Base-by-base conservation (phyloP, 2,113 vertebrate genomes). In the Cranoglanis bouderius region DNA sequence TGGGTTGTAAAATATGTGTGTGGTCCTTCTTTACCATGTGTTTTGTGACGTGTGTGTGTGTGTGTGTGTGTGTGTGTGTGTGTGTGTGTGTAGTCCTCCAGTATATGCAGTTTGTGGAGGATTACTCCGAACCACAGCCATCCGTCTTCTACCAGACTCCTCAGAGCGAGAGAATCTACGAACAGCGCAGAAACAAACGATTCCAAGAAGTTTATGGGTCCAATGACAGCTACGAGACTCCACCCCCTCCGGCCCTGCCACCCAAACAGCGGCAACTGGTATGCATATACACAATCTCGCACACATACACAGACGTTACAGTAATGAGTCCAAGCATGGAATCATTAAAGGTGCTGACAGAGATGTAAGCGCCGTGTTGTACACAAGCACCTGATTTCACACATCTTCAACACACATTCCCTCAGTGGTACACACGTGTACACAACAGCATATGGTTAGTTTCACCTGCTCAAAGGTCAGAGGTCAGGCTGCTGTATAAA, bases 101-200 rank as follows among this genome's bases (percentile, higher is more conserved):
- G 18, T 99, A 99, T 90, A 99, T 99, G 98, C 98, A 98, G 95
- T 98, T 99, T 88, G 96, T 99, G 13, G 98, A 99, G 90, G 98
- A 99, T 94, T 99, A 99, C 95, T 99, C 98, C 0, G 98, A 99
- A 92, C 98, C 98, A 0, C 98, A 99, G 96, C 98, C 98, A 0
- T 98, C 97, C 43, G 91, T 99, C 91, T 99, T 99, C 96, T 99
- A 99, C 95, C 98, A 98, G 95, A 98, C 96, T 32, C 98, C 98
- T 0, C 98, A 99, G 95, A 99, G 96, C 0, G 98, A 99, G 89
- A 97, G 98, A 95, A 97, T 99, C 94, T 99, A 99, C 92, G 97
- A 98, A 94, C 96, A 98, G 96, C 97, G 98, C 91, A 98, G 90
- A 51, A 91, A 99, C 94, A 98, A 96, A 92, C 96, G 95, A 89